Evolutionary conservation across 1,140 invertebrate species (phyloP).

Genomic region (Panulirus ornatus): DNA sequence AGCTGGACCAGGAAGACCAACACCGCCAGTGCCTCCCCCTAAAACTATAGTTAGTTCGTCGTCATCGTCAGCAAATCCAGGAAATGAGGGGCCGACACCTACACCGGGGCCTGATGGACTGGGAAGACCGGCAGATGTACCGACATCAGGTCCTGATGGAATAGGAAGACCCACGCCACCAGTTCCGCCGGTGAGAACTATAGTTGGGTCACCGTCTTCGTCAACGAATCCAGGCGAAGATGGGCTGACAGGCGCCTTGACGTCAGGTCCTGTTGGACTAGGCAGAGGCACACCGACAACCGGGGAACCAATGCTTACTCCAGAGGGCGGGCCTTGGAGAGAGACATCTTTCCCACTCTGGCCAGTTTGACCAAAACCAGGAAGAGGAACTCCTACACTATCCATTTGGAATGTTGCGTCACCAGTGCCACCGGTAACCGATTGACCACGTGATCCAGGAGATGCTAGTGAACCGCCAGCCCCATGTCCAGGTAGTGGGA

Average conservation of each 20-base stretch:
- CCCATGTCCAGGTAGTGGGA: slow-evolving; percentile 43
- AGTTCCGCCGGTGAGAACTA: not conserved
- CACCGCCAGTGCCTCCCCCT: slow-evolving; percentile 27
- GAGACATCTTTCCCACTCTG: not conserved
- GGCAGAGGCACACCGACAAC: slow-evolving; percentile 13
- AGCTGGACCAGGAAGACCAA: not conserved
- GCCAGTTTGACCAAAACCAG: not conserved
- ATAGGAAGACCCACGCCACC: not conserved
- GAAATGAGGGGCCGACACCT: not conserved
- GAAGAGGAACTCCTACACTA: slow-evolving; percentile 27
- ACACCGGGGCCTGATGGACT: not conserved
- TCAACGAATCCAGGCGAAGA: slow-evolving; percentile 26
- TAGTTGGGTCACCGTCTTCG: not conserved
- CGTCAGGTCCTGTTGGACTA: slow-evolving; percentile 29
- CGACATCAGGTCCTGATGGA: not conserved
- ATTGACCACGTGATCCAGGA: slow-evolving; percentile 18
- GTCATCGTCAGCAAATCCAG: slow-evolving; percentile 20
- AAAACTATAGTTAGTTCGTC: not conserved
- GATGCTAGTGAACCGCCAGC: slow-evolving; percentile 21
- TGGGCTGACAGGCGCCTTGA: not conserved
- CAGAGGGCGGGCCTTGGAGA: not conserved
- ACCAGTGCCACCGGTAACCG: not conserved
- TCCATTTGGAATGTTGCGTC: not conserved
- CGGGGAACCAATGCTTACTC: not conserved
- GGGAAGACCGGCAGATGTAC: not conserved